Percentiles rank a stretch among this genome's conserved stretches.
Evolutionary conservation across 2,888 invertebrate species (phyloP).

Genomic region (Xestia sexstrigata): DNA sequence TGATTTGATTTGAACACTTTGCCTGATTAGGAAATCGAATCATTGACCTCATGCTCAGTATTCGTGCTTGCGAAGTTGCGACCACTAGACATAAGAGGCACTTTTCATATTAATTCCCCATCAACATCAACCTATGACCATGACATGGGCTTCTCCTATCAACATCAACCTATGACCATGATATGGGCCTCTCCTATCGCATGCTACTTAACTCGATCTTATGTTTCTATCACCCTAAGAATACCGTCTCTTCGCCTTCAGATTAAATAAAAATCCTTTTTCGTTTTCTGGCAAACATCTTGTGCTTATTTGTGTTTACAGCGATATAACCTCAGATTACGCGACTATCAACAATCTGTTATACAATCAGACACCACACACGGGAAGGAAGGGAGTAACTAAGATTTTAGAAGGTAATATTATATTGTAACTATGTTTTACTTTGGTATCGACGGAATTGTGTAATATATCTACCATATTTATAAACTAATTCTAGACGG

Average conservation of each 20-base stretch:
- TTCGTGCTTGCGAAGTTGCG: neutral
- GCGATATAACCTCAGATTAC: slow-evolving; percentile 74
- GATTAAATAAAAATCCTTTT: neutral
- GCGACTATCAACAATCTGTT: slow-evolving; percentile 79
- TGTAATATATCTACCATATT: neutral
- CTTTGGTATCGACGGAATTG: neutral
- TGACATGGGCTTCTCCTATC: neutral
- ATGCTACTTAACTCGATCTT: neutral
- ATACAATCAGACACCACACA: slow-evolving; percentile 76
- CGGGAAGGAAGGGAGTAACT: slow-evolving; percentile 66
- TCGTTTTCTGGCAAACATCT: neutral
- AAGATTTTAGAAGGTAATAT: slow-evolving; percentile 73
- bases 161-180: neutral
- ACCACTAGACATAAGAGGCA: no score
- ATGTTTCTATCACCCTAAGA: neutral
- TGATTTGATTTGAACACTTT: no score
- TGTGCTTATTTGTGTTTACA: slow-evolving; percentile 63
- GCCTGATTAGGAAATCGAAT: neutral
- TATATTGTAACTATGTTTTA: no score
- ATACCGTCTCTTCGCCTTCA: neutral
- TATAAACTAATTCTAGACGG: slow-evolving; percentile 62
- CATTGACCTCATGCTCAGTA: neutral
- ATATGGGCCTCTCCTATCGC: neutral
- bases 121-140: neutral
- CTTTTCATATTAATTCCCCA: neutral